These are phyloP conservation scores for Mellivora capensis DNA, from an alignment of 2,113 vertebrate genomes.

Conservation along the genomic window DNA sequence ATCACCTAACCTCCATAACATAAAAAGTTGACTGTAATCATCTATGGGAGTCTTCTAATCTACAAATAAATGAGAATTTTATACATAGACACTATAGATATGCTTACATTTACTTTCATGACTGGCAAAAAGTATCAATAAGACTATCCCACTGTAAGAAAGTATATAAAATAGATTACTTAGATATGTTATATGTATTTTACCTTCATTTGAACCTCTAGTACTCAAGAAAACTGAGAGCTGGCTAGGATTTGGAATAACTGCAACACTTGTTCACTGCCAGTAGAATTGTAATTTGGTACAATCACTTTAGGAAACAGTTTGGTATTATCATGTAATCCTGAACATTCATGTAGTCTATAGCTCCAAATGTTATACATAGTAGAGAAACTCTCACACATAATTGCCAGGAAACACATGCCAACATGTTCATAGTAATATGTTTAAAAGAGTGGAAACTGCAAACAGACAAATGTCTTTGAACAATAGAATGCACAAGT, in stretches of 20 bases:
- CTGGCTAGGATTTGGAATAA: not conserved
- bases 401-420: not conserved
- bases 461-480: not conserved
- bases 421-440: not conserved
- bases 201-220: not conserved
- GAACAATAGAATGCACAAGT: not conserved
- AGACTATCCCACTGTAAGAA: not conserved
- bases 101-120: not conserved
- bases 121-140: not conserved
- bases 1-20: not conserved
- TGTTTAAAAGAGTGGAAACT: not conserved
- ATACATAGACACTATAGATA: not conserved
- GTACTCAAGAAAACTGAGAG: not conserved
- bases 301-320: not conserved
- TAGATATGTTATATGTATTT: not conserved
- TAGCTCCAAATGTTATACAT: not conserved
- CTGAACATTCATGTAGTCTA: not conserved
- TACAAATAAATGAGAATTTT: not conserved
- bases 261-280: not conserved
- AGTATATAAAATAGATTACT: not conserved
- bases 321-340: not conserved
- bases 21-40: not conserved
- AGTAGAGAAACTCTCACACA: not conserved
- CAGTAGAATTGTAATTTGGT: not conserved
- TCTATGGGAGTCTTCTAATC: not conserved